Percentiles rank a stretch among this genome's conserved stretches.
Evolutionary conservation across 2,797 vertebrate genomes (phyloP).

Genomic region (Cichlasoma orientale): DNA sequence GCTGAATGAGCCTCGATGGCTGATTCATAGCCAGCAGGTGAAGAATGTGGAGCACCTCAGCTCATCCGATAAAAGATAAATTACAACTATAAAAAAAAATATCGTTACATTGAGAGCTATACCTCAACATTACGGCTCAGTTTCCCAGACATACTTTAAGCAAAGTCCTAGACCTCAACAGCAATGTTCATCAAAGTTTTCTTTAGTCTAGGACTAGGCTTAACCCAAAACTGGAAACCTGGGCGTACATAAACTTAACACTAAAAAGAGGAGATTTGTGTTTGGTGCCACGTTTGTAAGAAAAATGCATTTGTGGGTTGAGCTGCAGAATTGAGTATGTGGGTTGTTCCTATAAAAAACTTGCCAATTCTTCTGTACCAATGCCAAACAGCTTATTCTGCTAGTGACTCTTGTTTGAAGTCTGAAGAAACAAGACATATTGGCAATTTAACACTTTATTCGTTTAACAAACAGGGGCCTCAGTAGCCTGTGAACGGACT

Average conservation of each 20-base stretch:
- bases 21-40: background rate
- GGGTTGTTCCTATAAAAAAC: too few relatives aligned
- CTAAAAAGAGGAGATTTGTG: too few relatives aligned
- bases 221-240: background rate
- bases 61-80: background rate
- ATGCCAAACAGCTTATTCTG: too few relatives aligned
- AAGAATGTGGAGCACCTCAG: background rate
- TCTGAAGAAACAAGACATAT: too few relatives aligned
- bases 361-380: too few relatives aligned
- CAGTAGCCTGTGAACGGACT: too few relatives aligned
- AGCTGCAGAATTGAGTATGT: too few relatives aligned
- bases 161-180: background rate
- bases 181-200: background rate
- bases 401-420: too few relatives aligned
- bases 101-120: background rate
- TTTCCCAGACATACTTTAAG: background rate
- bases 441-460: too few relatives aligned
- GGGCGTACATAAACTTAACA: background rate
- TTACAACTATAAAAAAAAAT: background rate
- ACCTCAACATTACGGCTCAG: background rate
- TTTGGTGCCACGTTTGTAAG: too few relatives aligned
- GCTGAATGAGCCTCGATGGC: background rate
- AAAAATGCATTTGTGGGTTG: too few relatives aligned
- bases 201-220: background rate
- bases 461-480: too few relatives aligned